Evolutionary conservation across 2,797 vertebrate genomes (phyloP).

Genomic region (Artibeus jamaicensis): DNA sequence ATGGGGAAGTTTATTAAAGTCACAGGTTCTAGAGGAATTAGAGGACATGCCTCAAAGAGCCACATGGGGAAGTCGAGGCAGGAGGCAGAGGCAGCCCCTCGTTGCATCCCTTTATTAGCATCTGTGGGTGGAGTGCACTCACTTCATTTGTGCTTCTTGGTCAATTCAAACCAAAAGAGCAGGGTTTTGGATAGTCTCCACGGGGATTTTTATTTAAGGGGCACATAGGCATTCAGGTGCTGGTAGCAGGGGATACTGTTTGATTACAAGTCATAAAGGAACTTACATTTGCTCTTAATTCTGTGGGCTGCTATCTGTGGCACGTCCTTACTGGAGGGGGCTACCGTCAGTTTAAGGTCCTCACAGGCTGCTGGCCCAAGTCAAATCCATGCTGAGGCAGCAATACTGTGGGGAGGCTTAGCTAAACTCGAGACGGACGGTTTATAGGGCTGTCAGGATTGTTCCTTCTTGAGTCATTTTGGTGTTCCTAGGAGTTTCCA

Average conservation of each 20-base stretch:
- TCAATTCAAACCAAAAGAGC: background rate
- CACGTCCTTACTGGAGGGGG: background rate
- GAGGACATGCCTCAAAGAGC: background rate
- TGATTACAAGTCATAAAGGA: background rate
- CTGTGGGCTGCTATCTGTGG: background rate
- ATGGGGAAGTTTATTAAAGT: background rate
- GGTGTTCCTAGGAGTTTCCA: background rate
- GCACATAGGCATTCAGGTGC: background rate
- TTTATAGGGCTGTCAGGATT: background rate
- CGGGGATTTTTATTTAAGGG: background rate
- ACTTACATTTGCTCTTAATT: background rate
- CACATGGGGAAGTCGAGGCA: background rate
- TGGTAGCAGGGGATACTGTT: background rate
- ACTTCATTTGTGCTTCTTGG: background rate
- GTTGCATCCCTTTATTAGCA: background rate
- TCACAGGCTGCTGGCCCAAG: background rate
- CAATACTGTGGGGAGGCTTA: background rate
- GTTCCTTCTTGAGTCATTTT: conserved; percentile 23
- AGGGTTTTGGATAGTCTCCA: background rate
- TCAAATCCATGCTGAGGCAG: background rate
- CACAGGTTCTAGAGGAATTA: background rate
- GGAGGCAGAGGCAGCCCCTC: background rate
- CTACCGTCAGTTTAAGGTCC: background rate
- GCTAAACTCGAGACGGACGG: background rate
- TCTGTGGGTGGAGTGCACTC: background rate